Evolutionary conservation across 2,113 vertebrate species (phyloP).

Genomic region (Sakesphorus luctuosus): DNA sequence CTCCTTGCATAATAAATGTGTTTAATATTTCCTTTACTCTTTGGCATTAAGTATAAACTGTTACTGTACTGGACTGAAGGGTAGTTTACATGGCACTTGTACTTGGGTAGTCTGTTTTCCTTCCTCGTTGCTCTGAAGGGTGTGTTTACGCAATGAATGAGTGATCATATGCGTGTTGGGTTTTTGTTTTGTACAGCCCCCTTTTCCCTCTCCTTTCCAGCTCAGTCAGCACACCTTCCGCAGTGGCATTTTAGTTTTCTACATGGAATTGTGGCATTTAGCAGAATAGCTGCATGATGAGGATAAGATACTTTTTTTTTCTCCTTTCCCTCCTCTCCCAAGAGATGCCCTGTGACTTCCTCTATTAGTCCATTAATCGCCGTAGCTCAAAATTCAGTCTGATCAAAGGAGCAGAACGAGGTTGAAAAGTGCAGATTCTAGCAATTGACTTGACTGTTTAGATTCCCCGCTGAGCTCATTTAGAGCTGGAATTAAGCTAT

Average conservation of each 20-base stretch:
- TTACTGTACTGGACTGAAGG: neutral
- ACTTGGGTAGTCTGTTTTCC: constrained; percentile 6
- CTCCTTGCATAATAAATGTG: neutral
- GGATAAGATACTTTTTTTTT: neutral
- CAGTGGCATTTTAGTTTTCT: constrained; percentile 26
- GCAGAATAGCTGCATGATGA: constrained; percentile 12
- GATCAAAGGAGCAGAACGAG: constrained; percentile 70
- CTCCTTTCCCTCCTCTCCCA: neutral
- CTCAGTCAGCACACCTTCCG: constrained; percentile 8
- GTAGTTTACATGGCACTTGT: neutral
- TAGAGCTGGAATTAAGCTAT: constrained; percentile 57
- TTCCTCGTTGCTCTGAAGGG: neutral
- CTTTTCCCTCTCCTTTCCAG: neutral
- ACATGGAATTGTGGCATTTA: neutral
- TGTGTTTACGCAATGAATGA: constrained; percentile 14
- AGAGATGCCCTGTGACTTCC: constrained; percentile 49
- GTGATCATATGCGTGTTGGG: neutral
- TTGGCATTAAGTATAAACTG: constrained; percentile 3
- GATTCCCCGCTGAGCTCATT: constrained; percentile 62
- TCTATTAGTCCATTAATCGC: constrained; percentile 64
- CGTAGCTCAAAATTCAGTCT: constrained; percentile 46
- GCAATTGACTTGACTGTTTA: constrained; percentile 54
- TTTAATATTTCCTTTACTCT: constrained; percentile 35
- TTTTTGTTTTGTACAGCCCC: neutral
- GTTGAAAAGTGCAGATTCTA: constrained; percentile 61